Evolutionary conservation across 2,113 vertebrate species (phyloP).

Genomic region (Passerina amoena): DNA sequence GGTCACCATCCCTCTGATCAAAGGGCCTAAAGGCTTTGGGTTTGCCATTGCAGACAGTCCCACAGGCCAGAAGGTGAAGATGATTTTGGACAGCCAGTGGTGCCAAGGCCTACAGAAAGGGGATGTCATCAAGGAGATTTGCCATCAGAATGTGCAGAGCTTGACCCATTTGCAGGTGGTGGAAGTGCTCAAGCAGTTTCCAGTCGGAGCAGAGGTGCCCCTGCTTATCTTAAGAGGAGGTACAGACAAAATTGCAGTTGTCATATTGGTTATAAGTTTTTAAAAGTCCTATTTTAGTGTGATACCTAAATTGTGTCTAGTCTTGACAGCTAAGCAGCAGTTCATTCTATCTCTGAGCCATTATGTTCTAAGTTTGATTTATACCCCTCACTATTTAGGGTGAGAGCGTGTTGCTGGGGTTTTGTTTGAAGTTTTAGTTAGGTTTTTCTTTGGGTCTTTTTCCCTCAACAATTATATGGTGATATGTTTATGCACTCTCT

Average conservation of each 20-base stretch:
- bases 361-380: not conserved
- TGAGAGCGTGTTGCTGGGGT: not conserved
- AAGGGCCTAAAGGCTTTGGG: constrained; percentile 94
- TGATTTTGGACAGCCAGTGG: constrained; percentile 98
- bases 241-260: constrained; percentile 50
- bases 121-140: constrained; percentile 96
- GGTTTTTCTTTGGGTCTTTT: not conserved
- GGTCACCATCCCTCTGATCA: constrained; percentile 89
- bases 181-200: constrained; percentile 96
- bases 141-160: constrained; percentile 92
- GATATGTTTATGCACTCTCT: not conserved
- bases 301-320: not conserved
- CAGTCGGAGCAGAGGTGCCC: constrained; percentile 90
- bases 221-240: constrained; percentile 94
- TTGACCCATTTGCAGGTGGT: constrained; percentile 95
- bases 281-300: not conserved
- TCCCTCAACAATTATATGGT: not conserved
- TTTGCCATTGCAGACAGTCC: constrained; percentile 97
- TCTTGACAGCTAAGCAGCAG: not conserved
- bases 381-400: not conserved
- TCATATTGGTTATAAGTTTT: not conserved
- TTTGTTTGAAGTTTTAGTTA: not conserved
- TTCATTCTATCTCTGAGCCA: not conserved
- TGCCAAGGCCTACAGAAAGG: constrained; percentile 95
- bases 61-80: constrained; percentile 96